phyloP scores from a whole-genome alignment of 2,113 vertebrate species.

The Cepphus grylle region DNA sequence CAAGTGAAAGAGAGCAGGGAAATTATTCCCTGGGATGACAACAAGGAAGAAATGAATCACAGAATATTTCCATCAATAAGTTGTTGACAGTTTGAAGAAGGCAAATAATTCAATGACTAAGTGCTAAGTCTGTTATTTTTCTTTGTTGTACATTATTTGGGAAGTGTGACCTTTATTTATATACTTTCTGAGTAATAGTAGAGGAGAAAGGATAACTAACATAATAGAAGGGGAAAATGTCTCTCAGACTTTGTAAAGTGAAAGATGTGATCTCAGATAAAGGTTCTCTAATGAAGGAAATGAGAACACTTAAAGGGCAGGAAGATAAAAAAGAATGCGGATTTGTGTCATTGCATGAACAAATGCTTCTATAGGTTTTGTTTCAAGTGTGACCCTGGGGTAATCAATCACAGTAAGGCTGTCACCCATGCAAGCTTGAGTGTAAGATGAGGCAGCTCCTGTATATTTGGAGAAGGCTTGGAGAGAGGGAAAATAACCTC shows the following conservation, averaged over 20 bases:
- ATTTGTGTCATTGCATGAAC: background rate
- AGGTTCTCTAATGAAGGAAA: background rate
- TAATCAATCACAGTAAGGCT: background rate
- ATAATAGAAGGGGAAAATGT: background rate
- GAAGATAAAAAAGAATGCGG: background rate
- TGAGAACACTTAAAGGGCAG: background rate
- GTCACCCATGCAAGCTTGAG: background rate
- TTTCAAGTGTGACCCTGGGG: background rate
- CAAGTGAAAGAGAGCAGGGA: background rate
- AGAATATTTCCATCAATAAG: background rate
- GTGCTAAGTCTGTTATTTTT: constrained; percentile 28
- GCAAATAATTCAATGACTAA: constrained; percentile 17
- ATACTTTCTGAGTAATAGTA: constrained; percentile 2
- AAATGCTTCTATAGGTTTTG: background rate
- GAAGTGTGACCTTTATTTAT: constrained; percentile 32
- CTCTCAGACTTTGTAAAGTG: background rate
- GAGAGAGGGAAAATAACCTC: background rate
- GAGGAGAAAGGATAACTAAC: background rate
- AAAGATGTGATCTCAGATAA: background rate
- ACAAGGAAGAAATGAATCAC: background rate
- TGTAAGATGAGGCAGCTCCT: background rate
- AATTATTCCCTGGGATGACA: background rate
- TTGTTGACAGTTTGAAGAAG: constrained; percentile 14
- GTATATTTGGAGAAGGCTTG: background rate
- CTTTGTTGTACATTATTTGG: constrained; percentile 2